A percentile compares a stretch with the other conserved stretches of the same genome.
Evolutionary conservation across 1,140 invertebrate genomes (phyloP).

Genomic region (Phocides pigmalion): DNA sequence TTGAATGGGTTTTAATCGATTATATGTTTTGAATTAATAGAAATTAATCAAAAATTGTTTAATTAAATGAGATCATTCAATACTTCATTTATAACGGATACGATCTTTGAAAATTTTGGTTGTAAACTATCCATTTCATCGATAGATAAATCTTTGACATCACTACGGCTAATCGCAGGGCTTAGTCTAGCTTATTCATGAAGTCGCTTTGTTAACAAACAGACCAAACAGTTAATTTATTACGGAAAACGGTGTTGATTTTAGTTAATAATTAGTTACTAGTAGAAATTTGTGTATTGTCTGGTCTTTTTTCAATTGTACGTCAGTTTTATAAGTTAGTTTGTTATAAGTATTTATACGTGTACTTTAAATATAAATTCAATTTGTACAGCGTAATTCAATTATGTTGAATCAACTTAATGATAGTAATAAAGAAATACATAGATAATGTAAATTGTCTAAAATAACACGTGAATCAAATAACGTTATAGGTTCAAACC

Average conservation of each 20-base stretch:
- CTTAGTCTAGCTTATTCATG: slow-evolving; percentile 44
- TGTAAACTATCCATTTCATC: not conserved
- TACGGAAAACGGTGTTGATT: not conserved
- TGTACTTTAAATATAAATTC: too few relatives aligned
- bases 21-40: not conserved
- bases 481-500: not conserved
- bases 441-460: too few relatives aligned
- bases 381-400: too few relatives aligned
- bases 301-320: too few relatives aligned
- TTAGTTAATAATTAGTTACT: too few relatives aligned
- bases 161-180: slow-evolving; percentile 39
- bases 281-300: too few relatives aligned
- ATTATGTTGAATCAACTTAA: too few relatives aligned
- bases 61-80: too few relatives aligned
- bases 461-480: not conserved
- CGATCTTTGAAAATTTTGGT: not conserved
- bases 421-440: too few relatives aligned
- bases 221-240: not conserved
- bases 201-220: slow-evolving; percentile 42
- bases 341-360: too few relatives aligned
- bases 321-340: too few relatives aligned
- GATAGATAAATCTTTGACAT: slow-evolving; percentile 36
- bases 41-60: not conserved
- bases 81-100: too few relatives aligned
- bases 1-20: slow-evolving; percentile 32